Conservation (phyloP, 2,113 vertebrate species). For the Dicaeum eximium region DNA sequence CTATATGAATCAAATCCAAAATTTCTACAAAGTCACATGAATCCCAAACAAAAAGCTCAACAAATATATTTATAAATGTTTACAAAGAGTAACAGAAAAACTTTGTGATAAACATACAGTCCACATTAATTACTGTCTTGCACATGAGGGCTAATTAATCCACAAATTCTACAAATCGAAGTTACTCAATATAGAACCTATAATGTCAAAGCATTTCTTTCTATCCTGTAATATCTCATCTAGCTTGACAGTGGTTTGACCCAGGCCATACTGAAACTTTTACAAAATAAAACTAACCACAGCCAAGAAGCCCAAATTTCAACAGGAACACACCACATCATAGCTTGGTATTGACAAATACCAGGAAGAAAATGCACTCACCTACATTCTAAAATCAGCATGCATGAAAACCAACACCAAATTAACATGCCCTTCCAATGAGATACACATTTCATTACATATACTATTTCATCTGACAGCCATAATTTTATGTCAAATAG, state of each 20-base stretch:
- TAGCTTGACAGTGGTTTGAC: background rate
- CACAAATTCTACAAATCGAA: background rate
- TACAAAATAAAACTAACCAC: background rate
- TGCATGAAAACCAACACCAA: background rate
- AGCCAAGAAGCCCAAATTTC: background rate
- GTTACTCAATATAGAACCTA: background rate
- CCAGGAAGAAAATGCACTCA: background rate
- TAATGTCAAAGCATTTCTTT: background rate
- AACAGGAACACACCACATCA: background rate
- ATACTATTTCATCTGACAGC: background rate
- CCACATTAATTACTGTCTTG: background rate
- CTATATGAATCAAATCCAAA: background rate
- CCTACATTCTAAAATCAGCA: background rate
- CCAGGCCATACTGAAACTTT: background rate
- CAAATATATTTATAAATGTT: background rate
- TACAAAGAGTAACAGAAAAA: background rate
- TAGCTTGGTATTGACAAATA: background rate
- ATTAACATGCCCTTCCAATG: background rate
- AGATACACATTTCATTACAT: background rate
- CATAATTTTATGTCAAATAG: background rate
- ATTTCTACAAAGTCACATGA: background rate
- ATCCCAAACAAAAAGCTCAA: background rate
- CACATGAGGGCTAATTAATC: background rate
- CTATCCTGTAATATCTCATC: background rate
- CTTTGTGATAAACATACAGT: background rate